Conservation (phyloP, 2,888 invertebrate species). For the Gerris lacustris region DNA sequence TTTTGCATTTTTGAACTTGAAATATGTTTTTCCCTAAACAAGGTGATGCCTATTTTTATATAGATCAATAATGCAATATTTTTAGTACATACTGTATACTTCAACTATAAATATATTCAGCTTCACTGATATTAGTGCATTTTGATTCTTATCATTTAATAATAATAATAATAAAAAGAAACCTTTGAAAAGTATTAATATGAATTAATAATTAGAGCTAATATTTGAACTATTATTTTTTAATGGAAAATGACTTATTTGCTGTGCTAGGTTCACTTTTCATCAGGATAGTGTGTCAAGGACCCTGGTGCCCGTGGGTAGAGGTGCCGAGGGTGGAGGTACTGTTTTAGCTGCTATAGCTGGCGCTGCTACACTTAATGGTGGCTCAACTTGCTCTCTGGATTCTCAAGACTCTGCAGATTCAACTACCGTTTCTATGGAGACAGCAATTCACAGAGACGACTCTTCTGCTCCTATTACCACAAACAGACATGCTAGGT, state of each 20-base stretch:
- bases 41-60: too few relatives aligned
- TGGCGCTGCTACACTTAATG: slow-evolving; percentile 53
- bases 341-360: slow-evolving; percentile 53
- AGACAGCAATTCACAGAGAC: slow-evolving; percentile 46
- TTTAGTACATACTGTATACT: too few relatives aligned
- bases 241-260: background rate
- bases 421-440: slow-evolving; percentile 45
- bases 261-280: slow-evolving; percentile 50
- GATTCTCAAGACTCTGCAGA: slow-evolving; percentile 56
- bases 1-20: too few relatives aligned
- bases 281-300: slow-evolving; percentile 45
- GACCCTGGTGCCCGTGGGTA: background rate
- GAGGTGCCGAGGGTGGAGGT: slow-evolving; percentile 52
- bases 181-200: too few relatives aligned
- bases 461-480: slow-evolving; percentile 27
- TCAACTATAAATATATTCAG: too few relatives aligned
- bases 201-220: too few relatives aligned
- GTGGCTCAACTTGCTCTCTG: slow-evolving; percentile 58
- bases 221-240: background rate
- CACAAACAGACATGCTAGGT: slow-evolving; percentile 32
- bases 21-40: too few relatives aligned
- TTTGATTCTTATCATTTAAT: too few relatives aligned
- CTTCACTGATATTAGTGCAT: too few relatives aligned
- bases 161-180: too few relatives aligned
- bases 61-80: too few relatives aligned